phyloP scores from a whole-genome alignment of 2,797 vertebrate genomes.

The Microctenopoma steveboyesi region DNA sequence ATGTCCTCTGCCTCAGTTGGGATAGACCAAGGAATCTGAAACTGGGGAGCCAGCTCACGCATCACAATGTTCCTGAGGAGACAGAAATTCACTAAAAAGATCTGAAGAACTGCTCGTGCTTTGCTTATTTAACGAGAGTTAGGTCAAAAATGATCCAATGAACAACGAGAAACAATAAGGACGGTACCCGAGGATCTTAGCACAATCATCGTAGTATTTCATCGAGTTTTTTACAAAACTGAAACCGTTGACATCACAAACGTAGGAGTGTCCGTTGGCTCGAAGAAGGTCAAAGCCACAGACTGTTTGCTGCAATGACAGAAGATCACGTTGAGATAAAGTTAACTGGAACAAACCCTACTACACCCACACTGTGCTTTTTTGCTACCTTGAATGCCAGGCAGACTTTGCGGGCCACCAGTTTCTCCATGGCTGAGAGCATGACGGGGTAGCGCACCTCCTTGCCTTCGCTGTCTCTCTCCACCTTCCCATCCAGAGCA shows the following conservation, averaged over 20 bases:
- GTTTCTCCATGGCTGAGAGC: slow-evolving; percentile 97
- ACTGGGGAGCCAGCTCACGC: slow-evolving; percentile 97
- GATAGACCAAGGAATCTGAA: slow-evolving; percentile 99
- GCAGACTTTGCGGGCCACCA: slow-evolving; percentile 96
- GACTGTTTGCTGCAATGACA: slow-evolving; percentile 91
- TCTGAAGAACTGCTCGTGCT: no score
- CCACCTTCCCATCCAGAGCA: slow-evolving; percentile 95
- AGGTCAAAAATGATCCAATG: neutral
- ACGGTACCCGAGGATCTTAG: slow-evolving; percentile 95
- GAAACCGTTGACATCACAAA: slow-evolving; percentile 98
- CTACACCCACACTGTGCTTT: fast-evolving
- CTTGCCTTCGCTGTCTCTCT: slow-evolving; percentile 96
- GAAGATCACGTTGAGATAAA: neutral
- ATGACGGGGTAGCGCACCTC: slow-evolving; percentile 98
- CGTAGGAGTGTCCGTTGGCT: slow-evolving; percentile 96
- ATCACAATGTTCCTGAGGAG: slow-evolving; percentile 94
- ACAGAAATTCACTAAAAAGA: neutral
- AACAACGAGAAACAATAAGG: neutral
- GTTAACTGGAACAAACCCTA: neutral
- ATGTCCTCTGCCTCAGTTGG: slow-evolving; percentile 98
- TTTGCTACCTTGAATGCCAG: slow-evolving; percentile 92
- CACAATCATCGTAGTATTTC: slow-evolving; percentile 99
- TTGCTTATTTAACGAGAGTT: neutral
- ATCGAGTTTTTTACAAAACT: slow-evolving; percentile 99
- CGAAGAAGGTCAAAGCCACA: slow-evolving; percentile 98